Percentiles rank a stretch among this genome's conserved stretches.
Conservation (phyloP, 23 tunicate genomes). For the Phallusia fumigata region DNA sequence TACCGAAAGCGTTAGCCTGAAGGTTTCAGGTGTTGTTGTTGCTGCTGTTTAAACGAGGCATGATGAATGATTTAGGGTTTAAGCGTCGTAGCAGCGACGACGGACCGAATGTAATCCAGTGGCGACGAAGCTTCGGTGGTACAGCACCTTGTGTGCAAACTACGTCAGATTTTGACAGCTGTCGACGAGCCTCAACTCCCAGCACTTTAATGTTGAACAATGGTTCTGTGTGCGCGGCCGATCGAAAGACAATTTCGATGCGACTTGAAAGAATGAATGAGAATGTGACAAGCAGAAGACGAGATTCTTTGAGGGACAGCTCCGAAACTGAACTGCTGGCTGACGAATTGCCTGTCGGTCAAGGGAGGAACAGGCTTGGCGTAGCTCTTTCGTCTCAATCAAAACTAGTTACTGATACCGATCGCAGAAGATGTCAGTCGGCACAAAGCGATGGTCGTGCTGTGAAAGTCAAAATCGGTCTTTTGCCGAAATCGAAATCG, state of each 20-base stretch:
- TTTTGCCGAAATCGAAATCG: background rate
- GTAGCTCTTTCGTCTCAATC: background rate
- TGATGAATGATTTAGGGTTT: background rate
- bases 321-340: background rate
- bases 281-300: background rate
- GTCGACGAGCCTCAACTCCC: background rate
- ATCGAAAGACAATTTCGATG: background rate
- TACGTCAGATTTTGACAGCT: background rate
- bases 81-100: background rate
- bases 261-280: background rate
- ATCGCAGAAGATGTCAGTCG: background rate
- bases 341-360: background rate
- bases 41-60: background rate
- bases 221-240: background rate
- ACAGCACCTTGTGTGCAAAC: background rate
- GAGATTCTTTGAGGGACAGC: background rate
- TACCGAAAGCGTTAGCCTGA: too few relatives aligned
- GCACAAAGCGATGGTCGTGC: background rate
- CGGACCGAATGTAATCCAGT: background rate
- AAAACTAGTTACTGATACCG: background rate
- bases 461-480: background rate
- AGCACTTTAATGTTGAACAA: conserved; percentile 1
- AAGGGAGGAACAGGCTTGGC: background rate
- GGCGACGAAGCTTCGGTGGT: background rate
- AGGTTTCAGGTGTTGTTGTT: too few relatives aligned